Percentiles rank a stretch among this genome's conserved stretches.
Conservation (phyloP, 2,113 vertebrate species). For the Saguinus midas region DNA sequence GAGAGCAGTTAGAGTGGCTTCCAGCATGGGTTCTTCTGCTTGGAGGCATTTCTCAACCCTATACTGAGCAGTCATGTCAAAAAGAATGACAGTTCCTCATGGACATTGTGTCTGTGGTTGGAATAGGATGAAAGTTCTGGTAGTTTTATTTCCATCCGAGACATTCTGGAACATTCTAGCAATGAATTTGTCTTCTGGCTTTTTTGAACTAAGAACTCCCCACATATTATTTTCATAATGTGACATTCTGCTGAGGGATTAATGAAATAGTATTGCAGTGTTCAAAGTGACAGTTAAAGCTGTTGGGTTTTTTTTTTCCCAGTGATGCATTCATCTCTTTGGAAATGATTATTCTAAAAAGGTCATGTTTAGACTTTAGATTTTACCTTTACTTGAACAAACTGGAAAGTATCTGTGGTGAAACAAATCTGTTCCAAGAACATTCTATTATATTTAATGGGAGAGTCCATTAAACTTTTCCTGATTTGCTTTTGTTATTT, state of each 20-base stretch:
- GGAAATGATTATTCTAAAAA: slow-evolving; percentile 12
- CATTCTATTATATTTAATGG: slow-evolving; percentile 4
- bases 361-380: slow-evolving; percentile 41
- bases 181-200: slow-evolving; percentile 55
- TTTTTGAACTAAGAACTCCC: not conserved
- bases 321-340: not conserved
- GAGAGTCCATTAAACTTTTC: slow-evolving; percentile 17
- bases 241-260: slow-evolving; percentile 26
- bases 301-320: not conserved
- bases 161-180: slow-evolving; percentile 68
- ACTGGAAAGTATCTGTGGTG: not conserved
- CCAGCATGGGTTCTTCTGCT: slow-evolving; percentile 17
- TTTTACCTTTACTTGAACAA: slow-evolving; percentile 38
- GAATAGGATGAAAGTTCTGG: slow-evolving; percentile 72
- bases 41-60: slow-evolving; percentile 65
- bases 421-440: slow-evolving; percentile 29
- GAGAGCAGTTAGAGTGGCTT: not conserved
- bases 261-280: not conserved
- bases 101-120: slow-evolving; percentile 72
- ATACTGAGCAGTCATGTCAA: slow-evolving; percentile 62
- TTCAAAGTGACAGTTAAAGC: slow-evolving; percentile 45
- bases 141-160: slow-evolving; percentile 76
- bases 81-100: slow-evolving; percentile 73
- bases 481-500: not conserved
- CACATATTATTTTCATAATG: slow-evolving; percentile 58